phyloP scores from a whole-genome alignment of 1,140 invertebrate species.

The Lanistes nyassanus region DNA sequence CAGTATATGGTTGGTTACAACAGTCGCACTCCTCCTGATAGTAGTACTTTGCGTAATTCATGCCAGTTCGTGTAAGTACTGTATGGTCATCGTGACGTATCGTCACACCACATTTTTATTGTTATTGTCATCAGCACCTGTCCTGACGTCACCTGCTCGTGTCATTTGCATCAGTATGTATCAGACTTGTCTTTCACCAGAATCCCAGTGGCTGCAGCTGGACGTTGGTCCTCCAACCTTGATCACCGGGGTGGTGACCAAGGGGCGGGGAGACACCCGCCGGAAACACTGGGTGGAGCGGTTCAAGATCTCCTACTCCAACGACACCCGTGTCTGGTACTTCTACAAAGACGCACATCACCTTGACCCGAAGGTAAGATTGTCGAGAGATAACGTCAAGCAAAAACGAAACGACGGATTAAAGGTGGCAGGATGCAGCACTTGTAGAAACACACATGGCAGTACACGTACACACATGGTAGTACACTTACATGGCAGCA shows the following conservation, averaged over 20 bases:
- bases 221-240: conserved; percentile 72
- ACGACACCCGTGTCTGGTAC: conserved; percentile 71
- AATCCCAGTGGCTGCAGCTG: conserved; percentile 72
- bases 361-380: conserved; percentile 70
- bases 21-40: no score
- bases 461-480: conserved; percentile 2
- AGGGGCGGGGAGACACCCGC: conserved; percentile 71
- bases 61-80: no score
- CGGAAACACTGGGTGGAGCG: conserved; percentile 71
- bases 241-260: conserved; percentile 71
- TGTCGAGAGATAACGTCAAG: not conserved
- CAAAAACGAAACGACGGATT: not conserved
- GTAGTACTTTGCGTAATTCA: no score
- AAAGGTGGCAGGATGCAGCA: no score
- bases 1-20: no score
- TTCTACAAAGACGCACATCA: conserved; percentile 73
- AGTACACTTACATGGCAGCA: not conserved
- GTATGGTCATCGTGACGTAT: no score
- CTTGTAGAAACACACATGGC: conserved; percentile 7
- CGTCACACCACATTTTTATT: no score
- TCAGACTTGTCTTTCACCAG: conserved; percentile 48
- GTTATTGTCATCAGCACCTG: no score
- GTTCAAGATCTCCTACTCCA: conserved; percentile 72
- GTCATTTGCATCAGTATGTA: no score
- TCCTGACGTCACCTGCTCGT: no score